Evolutionary conservation across 2,113 vertebrate genomes (phyloP).

Genomic region (Rhagologus leucostigma): DNA sequence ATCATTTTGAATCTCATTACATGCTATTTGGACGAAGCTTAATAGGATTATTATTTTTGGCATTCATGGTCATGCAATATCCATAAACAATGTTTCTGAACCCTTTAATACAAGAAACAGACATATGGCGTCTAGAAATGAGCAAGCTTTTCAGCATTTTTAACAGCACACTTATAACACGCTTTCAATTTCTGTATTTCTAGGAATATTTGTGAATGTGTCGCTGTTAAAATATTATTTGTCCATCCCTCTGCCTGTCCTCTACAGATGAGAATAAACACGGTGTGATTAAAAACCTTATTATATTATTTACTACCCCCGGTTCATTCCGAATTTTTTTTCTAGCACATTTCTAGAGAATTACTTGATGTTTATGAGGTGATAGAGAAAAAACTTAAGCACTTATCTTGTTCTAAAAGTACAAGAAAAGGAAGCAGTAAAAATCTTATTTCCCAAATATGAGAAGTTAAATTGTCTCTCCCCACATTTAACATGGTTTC

Average conservation of each 20-base stretch:
- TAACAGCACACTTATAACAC: not conserved
- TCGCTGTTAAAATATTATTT: not conserved
- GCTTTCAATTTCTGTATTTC: not conserved
- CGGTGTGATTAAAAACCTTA: not conserved
- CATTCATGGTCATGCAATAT: constrained; percentile 58
- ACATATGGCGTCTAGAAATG: constrained; percentile 41
- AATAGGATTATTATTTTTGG: constrained; percentile 71
- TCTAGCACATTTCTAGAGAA: not conserved
- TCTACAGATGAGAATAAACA: not conserved
- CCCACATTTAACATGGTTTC: not conserved
- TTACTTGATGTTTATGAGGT: not conserved
- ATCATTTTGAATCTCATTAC: constrained; percentile 70
- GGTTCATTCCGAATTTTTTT: not conserved
- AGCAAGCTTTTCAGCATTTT: not conserved
- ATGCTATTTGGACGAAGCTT: constrained; percentile 65
- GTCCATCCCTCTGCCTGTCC: not conserved
- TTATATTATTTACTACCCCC: not conserved
- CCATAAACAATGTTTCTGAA: constrained; percentile 55
- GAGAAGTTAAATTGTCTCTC: not conserved
- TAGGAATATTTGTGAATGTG: not conserved
- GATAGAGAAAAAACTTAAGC: not conserved
- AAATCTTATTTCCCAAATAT: not conserved
- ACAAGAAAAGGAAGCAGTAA: not conserved
- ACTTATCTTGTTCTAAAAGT: not conserved
- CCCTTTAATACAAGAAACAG: constrained; percentile 55